phyloP scores from a whole-genome alignment of 2,888 invertebrate species.

The Leucoma salicis region DNA sequence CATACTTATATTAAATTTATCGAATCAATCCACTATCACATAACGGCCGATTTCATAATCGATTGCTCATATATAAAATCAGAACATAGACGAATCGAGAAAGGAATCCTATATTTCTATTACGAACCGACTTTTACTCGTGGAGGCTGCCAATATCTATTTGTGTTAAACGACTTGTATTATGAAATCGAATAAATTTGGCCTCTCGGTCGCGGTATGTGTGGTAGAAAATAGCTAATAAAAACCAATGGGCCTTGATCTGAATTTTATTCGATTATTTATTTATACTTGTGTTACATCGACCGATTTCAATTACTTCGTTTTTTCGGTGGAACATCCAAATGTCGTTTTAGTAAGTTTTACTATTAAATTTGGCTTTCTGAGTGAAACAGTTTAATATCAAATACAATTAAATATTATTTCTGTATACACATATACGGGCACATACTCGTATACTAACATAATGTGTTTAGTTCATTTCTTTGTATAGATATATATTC shows the following conservation, averaged over 20 bases:
- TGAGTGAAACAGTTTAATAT: no score
- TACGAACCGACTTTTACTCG: constrained; percentile 17
- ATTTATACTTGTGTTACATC: constrained; percentile 4
- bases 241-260: constrained; percentile 20
- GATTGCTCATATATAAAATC: constrained; percentile 6
- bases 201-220: constrained; percentile 10
- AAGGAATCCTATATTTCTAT: constrained; percentile 18
- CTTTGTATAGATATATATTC: no score
- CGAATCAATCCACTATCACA: no score
- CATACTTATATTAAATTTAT: no score
- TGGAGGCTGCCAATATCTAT: constrained; percentile 18
- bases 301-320: constrained; percentile 8
- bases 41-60: neutral
- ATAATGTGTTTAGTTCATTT: no score
- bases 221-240: constrained; percentile 28
- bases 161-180: constrained; percentile 26
- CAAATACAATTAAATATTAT: no score
- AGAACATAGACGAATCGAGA: constrained; percentile 14
- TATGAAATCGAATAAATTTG: constrained; percentile 22
- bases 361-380: neutral
- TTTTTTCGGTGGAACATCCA: constrained; percentile 3
- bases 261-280: constrained; percentile 16
- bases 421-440: no score
- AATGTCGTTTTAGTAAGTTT: neutral
- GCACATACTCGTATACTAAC: no score